Percentiles rank a stretch among this genome's conserved stretches.
phyloP scores from a whole-genome alignment of 2,113 vertebrate genomes.

The Silurus glanis region DNA sequence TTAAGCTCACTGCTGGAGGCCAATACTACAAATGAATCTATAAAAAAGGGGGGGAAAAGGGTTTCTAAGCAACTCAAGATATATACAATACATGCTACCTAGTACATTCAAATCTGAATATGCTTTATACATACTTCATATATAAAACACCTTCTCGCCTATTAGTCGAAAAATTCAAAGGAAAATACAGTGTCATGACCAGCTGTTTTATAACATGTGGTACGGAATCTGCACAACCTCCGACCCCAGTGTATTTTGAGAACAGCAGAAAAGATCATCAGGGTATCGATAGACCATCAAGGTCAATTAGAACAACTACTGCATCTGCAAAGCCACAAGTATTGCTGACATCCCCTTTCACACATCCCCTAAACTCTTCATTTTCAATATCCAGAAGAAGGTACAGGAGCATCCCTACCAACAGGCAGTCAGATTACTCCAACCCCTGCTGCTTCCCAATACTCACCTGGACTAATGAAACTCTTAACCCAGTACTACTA shows the following conservation, averaged over 20 bases:
- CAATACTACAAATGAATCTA: not conserved
- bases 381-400: too few relatives aligned
- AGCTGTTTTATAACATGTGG: not conserved
- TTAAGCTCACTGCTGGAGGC: not conserved
- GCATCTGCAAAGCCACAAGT: too few relatives aligned
- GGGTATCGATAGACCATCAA: not conserved
- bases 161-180: not conserved
- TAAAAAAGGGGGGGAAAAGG: not conserved
- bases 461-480: too few relatives aligned
- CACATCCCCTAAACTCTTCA: too few relatives aligned
- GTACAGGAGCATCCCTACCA: too few relatives aligned
- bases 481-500: too few relatives aligned
- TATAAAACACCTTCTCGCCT: not conserved
- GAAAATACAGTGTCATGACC: not conserved
- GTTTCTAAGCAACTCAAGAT: not conserved
- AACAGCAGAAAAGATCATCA: not conserved
- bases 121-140: not conserved
- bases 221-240: not conserved
- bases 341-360: too few relatives aligned
- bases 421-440: too few relatives aligned
- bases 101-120: not conserved
- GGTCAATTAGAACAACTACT: too few relatives aligned
- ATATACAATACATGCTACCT: not conserved
- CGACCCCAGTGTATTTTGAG: too few relatives aligned
- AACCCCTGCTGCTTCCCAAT: too few relatives aligned